Evolutionary conservation across 2,888 invertebrate species (phyloP), one percentile per base, ranked within the genome.

Genomic region (Cataglyphis livida): DNA sequence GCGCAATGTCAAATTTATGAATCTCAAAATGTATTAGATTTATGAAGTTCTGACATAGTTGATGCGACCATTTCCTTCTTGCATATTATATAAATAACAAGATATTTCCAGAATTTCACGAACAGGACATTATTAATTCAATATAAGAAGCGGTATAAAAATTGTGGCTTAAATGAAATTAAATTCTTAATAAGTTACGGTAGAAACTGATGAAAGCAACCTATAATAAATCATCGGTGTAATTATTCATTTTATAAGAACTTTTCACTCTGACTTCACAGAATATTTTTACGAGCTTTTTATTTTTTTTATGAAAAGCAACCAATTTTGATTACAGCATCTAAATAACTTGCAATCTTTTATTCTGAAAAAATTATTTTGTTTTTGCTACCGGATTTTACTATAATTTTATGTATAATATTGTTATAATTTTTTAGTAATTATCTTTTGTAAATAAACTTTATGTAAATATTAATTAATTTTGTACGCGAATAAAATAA

Each of bases 211-310:
- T 70, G 35, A 21, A 21, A 51, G n/a, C n/a, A 21, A 15, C 12
- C 61, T n/a, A 6, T 32, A 38, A 64, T 41, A 62, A 35, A 32
- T 28, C 21, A 21, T 44, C 54, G 32, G n/a, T 25, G 15, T 44
- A 66, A 76, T 66, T 57, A 62, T 66, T 82, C 38, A 57, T 44
- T 82, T 85, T 82, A 73, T 66, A 54, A 76, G 25, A 82, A 76
- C 61, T 85, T 85, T 65, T 28, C 70, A n/a, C 59, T 57, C 12
- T 57, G 64, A 79, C 83, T 79, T 62, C 21, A 57, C 25, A 35
- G 10, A 68, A 57, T 21, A 21, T 61, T 59, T 84, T 70, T 79
- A 83, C 70, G 57, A 73, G 1, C 21, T 62, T 57, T 57, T 62
- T 68, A 18, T 38, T 38, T 71, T 38, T 68, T 83, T 76, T 81